Evolutionary conservation across 2,888 invertebrate species (phyloP).

Genomic region (Willowsia nigromaculata): DNA sequence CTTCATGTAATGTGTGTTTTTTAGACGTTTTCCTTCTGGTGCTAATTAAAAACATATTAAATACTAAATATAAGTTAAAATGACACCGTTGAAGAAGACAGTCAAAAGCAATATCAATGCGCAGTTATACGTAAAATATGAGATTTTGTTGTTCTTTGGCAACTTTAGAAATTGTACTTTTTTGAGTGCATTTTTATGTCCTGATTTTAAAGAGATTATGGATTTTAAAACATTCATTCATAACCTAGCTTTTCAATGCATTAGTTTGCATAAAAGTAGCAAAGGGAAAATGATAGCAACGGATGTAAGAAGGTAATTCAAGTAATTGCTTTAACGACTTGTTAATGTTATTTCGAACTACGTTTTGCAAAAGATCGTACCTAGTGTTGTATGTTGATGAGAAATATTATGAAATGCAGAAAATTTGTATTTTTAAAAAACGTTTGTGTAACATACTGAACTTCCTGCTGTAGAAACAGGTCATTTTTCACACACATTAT

Average conservation of each 20-base stretch:
- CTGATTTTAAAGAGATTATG: slow-evolving; percentile 53
- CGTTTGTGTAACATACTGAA: not conserved
- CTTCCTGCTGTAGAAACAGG: slow-evolving; percentile 1
- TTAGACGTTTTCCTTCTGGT: no score
- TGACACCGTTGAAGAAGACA: no score
- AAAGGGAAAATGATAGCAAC: not conserved
- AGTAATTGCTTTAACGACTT: slow-evolving; percentile 60
- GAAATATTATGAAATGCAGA: slow-evolving; percentile 46
- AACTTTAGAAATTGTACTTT: slow-evolving; percentile 28
- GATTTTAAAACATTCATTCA: slow-evolving; percentile 25
- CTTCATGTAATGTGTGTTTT: no score
- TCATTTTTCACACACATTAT: not conserved
- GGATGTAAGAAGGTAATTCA: slow-evolving; percentile 59
- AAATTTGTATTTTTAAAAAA: not conserved
- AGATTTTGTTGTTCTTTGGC: slow-evolving; percentile 21
- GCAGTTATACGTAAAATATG: no score
- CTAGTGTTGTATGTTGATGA: slow-evolving; percentile 53
- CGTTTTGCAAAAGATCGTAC: slow-evolving; percentile 22
- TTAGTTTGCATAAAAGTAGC: not conserved
- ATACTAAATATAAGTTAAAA: no score
- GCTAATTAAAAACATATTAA: no score
- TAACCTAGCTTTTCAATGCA: not conserved
- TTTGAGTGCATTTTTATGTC: slow-evolving; percentile 67
- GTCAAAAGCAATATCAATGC: no score
- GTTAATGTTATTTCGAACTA: slow-evolving; percentile 65